Conservation (phyloP, 2,113 vertebrate species). For the Chaetodon auriga region DNA sequence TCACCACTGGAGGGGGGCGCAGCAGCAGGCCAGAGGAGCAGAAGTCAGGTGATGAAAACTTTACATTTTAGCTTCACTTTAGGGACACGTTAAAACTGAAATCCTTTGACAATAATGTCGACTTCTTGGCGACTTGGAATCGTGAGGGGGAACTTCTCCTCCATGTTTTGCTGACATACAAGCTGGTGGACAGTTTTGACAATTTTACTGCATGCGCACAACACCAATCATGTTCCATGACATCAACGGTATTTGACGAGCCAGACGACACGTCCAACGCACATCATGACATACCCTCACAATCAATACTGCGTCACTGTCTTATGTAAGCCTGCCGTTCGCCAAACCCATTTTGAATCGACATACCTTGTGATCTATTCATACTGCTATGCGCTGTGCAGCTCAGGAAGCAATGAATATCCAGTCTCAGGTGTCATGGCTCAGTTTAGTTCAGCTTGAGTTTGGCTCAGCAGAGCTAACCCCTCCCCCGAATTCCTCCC, state of each 20-base stretch:
- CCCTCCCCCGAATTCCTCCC: neutral
- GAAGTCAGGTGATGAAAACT: too few relatives aligned
- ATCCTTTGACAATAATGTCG: neutral
- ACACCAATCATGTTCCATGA: constrained; percentile 5
- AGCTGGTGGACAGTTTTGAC: neutral
- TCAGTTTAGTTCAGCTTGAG: constrained; percentile 7
- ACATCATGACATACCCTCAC: neutral
- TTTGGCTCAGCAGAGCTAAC: constrained; percentile 19
- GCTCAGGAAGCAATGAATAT: constrained; percentile 36
- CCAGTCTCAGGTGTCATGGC: constrained; percentile 29
- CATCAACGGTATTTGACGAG: constrained; percentile 10
- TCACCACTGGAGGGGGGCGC: neutral
- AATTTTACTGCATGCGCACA: neutral
- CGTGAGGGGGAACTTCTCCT: neutral
- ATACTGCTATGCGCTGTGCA: constrained; percentile 11
- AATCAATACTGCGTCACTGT: neutral
- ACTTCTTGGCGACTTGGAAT: neutral
- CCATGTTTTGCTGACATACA: neutral
- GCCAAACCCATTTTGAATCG: constrained; percentile 5
- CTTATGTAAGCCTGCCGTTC: neutral
- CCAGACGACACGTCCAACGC: constrained; percentile 1
- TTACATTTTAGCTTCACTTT: too few relatives aligned
- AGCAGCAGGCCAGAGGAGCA: neutral
- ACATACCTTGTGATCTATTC: neutral
- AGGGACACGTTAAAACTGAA: neutral